Evolutionary conservation across 2,888 invertebrate species (phyloP), one percentile per base, ranked within the genome.

Genomic region (Cantharis lateralis): DNA sequence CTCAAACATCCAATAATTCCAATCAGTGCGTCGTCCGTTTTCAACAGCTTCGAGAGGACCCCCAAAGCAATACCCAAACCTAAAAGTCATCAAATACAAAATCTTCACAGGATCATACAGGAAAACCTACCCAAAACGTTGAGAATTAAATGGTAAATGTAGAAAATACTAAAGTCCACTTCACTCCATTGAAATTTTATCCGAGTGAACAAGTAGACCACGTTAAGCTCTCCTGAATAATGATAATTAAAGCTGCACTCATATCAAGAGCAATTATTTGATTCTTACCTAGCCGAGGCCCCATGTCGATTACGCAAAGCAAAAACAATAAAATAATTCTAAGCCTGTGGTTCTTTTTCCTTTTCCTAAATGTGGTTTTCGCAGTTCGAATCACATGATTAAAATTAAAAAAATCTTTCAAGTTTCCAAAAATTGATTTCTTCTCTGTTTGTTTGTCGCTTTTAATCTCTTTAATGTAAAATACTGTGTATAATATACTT

Each of bases 111-210:
- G 1, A 15, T 20, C 5, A 68, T 7, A 13, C 1, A 20, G 1
- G 15, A 64, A 62, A 16, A 20, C 7, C n/a, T 70, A 28, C 69
- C 26, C 11, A 15, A 13, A 7, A 62, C 15, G 15, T 66, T 94
- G 78, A 93, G 93, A 82, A 94, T 91, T 92, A 95, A 93, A 76
- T 93, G 92, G 85, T 94, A 95, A 13, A 95, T 95, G 24, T 94
- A 94, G 85, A 93, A 66, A n/a, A 66, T 4, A 16, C 64, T 66
- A 24, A 66, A 66, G 7, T 66, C 64, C 24, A 66, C n/a, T 66
- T 66, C 64, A 66, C 24, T 24, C 64, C 64, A 66, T 13, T 66
- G 64, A n/a, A 66, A 66, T 10, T 20, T 20, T 20, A 20, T 3
- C 11, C 64, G 18, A 11, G 64, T 66, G 18, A 13, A 24, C n/a